A percentile compares a stretch with the other conserved stretches of the same genome.
These are phyloP conservation scores for Triplophysa yarkandensis DNA, from an alignment of 2,797 vertebrate genomes.

Conservation along the genomic window DNA sequence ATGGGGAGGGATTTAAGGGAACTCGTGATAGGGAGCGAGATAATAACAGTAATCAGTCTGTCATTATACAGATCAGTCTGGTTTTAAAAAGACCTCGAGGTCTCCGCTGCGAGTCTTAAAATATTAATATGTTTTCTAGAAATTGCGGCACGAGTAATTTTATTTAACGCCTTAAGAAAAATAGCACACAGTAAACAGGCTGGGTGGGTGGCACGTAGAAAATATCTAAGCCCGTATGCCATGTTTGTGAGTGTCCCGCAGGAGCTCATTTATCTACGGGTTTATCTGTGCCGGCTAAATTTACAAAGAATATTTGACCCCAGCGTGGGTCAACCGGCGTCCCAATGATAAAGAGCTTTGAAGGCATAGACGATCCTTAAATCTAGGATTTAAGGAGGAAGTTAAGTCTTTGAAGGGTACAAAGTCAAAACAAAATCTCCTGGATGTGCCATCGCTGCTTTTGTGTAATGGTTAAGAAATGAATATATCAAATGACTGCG, in stretches of 20 bases:
- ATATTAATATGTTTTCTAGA: slow-evolving; percentile 42
- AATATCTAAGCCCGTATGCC: neutral
- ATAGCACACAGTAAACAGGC: slow-evolving; percentile 39
- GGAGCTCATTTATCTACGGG: slow-evolving; percentile 2
- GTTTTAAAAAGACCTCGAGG: slow-evolving; percentile 55
- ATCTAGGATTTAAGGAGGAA: slow-evolving; percentile 16
- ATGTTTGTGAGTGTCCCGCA: slow-evolving; percentile 1
- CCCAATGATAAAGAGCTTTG: slow-evolving; percentile 24
- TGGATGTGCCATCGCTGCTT: slow-evolving; percentile 4
- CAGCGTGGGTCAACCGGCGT: slow-evolving; percentile 40
- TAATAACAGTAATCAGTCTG: slow-evolving; percentile 64
- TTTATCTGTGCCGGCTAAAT: slow-evolving; percentile 17
- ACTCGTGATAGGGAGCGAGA: slow-evolving; percentile 49
- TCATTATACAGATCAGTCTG: slow-evolving; percentile 62
- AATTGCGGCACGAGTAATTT: slow-evolving; percentile 36
- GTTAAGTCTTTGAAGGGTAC: neutral
- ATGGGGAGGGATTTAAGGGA: slow-evolving; percentile 42
- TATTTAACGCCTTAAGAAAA: slow-evolving; percentile 41
- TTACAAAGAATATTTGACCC: slow-evolving; percentile 19
- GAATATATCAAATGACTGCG: slow-evolving; percentile 47
- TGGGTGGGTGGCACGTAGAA: slow-evolving; percentile 35
- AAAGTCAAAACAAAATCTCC: slow-evolving; percentile 14
- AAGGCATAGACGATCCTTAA: slow-evolving; percentile 17
- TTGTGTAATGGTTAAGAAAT: slow-evolving; percentile 53
- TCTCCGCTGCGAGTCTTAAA: slow-evolving; percentile 44